Conservation (phyloP, 2,113 vertebrate genomes). For the Daubentonia madagascariensis region DNA sequence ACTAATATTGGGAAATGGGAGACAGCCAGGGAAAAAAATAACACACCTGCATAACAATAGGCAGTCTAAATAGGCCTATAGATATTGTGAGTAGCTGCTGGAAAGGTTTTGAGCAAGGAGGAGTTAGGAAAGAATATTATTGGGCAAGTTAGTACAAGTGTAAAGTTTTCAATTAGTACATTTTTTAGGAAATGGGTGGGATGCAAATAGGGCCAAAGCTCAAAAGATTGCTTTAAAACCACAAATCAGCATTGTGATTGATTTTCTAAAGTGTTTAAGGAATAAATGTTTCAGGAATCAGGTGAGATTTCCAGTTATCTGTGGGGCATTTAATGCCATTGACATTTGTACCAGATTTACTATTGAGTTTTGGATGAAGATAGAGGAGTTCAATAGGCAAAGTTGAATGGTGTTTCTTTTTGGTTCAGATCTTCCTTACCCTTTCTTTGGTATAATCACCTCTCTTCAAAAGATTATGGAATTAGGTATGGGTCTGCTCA, state of each 20-base stretch:
- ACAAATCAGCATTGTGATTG: not conserved
- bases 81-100: not conserved
- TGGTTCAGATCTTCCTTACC: not conserved
- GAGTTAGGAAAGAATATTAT: not conserved
- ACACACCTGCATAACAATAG: not conserved
- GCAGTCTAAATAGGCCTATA: no score
- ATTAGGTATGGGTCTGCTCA: not conserved
- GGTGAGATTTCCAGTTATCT: not conserved
- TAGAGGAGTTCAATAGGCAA: not conserved
- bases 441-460: not conserved
- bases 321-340: not conserved
- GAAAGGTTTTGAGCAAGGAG: not conserved
- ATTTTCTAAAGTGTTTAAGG: not conserved
- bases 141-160: not conserved
- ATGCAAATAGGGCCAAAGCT: not conserved
- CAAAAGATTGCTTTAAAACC: not conserved
- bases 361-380: not conserved
- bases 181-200: not conserved
- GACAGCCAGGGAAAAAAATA: not conserved
- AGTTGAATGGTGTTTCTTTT: not conserved
- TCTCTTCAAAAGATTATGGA: not conserved
- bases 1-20: not conserved
- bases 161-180: not conserved
- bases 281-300: not conserved
- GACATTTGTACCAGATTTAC: not conserved